Evolutionary conservation across 2,888 invertebrate genomes (phyloP).

Genomic region (Arge pagana): DNA sequence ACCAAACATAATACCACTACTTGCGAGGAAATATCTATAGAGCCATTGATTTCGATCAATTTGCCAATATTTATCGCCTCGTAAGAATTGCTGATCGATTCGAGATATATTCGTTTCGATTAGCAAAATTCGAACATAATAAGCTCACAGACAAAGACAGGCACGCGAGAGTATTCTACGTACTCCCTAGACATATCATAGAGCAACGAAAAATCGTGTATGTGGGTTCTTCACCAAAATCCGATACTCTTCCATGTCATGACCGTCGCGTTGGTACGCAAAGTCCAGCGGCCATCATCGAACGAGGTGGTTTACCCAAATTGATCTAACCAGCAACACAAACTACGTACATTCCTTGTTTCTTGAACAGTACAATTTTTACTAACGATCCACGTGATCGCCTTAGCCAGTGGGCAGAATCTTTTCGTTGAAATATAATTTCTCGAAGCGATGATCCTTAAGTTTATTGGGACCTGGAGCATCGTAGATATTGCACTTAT

Average conservation of each 20-base stretch:
- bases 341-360: neutral
- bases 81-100: too few species aligned
- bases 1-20: too few species aligned
- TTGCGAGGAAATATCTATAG: too few species aligned
- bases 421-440: slow-evolving; percentile 19
- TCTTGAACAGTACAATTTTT: neutral
- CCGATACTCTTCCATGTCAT: slow-evolving; percentile 23
- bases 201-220: slow-evolving; percentile 14
- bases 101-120: too few species aligned
- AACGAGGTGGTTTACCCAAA: slow-evolving; percentile 29
- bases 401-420: slow-evolving; percentile 27
- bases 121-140: too few species aligned
- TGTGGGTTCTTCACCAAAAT: slow-evolving; percentile 28
- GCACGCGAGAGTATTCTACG: too few species aligned
- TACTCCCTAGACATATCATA: slow-evolving; percentile 26
- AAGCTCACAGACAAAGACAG: too few species aligned
- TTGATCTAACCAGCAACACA: too few species aligned
- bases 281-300: slow-evolving; percentile 17
- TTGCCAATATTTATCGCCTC: too few species aligned
- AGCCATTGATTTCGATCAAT: too few species aligned
- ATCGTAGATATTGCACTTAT: slow-evolving; percentile 27
- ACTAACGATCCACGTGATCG: neutral
- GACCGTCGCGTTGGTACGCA: slow-evolving; percentile 31
- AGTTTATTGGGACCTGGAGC: slow-evolving; percentile 35
- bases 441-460: too few species aligned